phyloP scores from a whole-genome alignment of 37 sponge, comb jelly and placozoan species.

The Ephydatia muelleri region DNA sequence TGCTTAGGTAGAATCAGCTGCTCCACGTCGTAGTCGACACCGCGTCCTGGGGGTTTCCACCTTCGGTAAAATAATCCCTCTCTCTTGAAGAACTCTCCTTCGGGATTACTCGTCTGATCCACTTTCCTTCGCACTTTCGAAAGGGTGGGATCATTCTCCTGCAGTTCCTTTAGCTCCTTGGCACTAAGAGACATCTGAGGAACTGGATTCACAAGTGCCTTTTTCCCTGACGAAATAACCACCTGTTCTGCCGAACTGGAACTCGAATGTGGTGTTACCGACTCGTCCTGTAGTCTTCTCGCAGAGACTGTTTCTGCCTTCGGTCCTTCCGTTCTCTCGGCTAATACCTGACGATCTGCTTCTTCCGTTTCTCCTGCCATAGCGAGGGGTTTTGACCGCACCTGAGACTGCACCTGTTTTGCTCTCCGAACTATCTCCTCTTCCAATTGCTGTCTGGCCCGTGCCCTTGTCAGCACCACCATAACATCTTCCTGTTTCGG shows the following conservation, averaged over 20 bases:
- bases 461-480: conserved; percentile 16
- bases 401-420: background rate
- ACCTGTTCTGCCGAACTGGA: background rate
- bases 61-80: background rate
- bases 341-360: background rate
- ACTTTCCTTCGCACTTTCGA: background rate
- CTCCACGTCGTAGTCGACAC: background rate
- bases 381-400: background rate
- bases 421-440: background rate
- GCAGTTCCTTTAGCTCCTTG: background rate
- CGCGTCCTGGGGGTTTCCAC: background rate
- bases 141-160: no score
- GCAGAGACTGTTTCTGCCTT: no score
- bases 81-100: background rate
- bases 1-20: conserved; percentile 16
- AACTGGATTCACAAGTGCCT: no score
- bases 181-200: background rate
- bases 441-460: conserved; percentile 12
- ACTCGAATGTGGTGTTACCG: background rate
- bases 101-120: background rate
- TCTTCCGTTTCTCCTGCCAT: background rate
- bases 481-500: background rate
- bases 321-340: no score
- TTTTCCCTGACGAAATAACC: no score
- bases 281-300: background rate